A percentile compares a stretch with the other conserved stretches of the same genome.
phyloP scores from a whole-genome alignment of 2,888 invertebrate species.

The Drosophila ezoana region DNA sequence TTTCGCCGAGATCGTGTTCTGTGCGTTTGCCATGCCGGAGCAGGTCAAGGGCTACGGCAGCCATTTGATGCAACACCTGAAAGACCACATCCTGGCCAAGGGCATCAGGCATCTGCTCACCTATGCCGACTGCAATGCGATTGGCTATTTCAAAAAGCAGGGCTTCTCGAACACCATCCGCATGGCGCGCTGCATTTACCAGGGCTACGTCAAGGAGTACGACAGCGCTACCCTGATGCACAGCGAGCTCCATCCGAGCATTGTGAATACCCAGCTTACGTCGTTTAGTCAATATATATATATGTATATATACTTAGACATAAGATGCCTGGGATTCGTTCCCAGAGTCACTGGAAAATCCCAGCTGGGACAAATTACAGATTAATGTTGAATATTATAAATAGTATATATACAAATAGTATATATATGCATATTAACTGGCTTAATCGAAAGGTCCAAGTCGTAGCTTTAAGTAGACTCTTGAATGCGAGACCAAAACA shows the following conservation, averaged over 20 bases:
- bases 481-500: background rate
- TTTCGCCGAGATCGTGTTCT: constrained; percentile 99
- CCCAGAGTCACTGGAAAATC: too few species aligned
- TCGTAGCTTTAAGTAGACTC: background rate
- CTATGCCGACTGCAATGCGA: too few species aligned
- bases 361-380: too few species aligned
- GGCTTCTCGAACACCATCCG: too few species aligned
- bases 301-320: too few species aligned
- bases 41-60: constrained; percentile 99
- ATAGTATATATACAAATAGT: too few species aligned
- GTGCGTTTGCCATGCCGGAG: constrained; percentile 97
- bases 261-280: constrained; percentile 95
- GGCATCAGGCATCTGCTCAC: constrained; percentile 92
- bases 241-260: constrained; percentile 96
- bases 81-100: constrained; percentile 96
- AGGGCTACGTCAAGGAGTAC: constrained; percentile 93
- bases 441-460: too few species aligned
- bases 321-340: too few species aligned
- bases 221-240: constrained; percentile 99
- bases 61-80: constrained; percentile 98
- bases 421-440: too few species aligned
- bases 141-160: too few species aligned
- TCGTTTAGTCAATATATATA: background rate
- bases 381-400: too few species aligned
- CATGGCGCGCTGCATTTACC: too few species aligned